Evolutionary conservation across 2,888 invertebrate species (phyloP), one percentile per base, ranked within the genome.

Genomic region (Euplexia lucipara): DNA sequence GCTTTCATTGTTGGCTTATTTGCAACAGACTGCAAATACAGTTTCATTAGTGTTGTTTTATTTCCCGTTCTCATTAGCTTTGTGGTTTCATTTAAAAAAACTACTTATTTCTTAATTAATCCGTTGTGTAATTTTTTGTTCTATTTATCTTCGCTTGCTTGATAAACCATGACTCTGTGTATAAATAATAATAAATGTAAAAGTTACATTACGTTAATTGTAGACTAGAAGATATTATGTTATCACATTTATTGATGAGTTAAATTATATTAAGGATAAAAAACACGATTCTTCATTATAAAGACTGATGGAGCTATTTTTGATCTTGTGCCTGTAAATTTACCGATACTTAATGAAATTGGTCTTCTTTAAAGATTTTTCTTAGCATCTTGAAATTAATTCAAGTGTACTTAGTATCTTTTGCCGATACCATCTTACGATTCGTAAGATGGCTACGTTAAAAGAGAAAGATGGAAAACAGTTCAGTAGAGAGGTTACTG

Each of bases 371-470:
- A 39, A 44, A 60, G 10, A 34, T 39, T 45, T 59, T 68, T 45
- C 26, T 45, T 26, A 37, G 16, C 32, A 18, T 20, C n/a, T 20
- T 5, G 9, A 51, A 60, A 60, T 60, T 39, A 68, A 68, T 69
- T 67, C 49, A 45, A 60, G 60, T 39, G 44, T 20, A 14, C 32
- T 59, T 67, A 8, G 8, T 34, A 30, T 37, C 20, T 9, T 37
- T 39, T 68, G 20, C 14, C 10, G 26, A 45, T 68, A 51, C 14
- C 45, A 69, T 51, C 39, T 60, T 47, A 35, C 2, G 10, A 59
- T 39, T 60, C 18, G 26, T 34, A 16, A 44, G 20, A 65, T 18
- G 37, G 16, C 30, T 9, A 2, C 18, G 3, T 14, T 18, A 49
- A 14, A 26, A 20, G 26, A 35, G 20, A 26, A 35, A 32, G 16